Evolutionary conservation across 2,113 vertebrate species (phyloP).

Genomic region (Gymnorhina tibicen): DNA sequence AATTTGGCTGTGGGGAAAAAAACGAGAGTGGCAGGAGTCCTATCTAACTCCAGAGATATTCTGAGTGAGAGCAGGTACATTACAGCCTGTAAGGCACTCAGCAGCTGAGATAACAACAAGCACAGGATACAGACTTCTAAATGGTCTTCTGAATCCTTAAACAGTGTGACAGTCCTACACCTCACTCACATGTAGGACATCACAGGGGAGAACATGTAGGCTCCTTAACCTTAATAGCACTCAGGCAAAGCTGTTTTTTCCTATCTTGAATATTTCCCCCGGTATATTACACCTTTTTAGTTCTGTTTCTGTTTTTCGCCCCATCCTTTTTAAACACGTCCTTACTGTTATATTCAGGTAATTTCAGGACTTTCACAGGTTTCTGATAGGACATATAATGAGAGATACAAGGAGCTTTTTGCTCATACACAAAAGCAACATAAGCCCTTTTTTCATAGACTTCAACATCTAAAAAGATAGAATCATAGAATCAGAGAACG

Average conservation of each 20-base stretch:
- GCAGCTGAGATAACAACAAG: rapidly evolving
- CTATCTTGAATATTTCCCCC: background rate
- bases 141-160: background rate
- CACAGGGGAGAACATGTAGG: background rate
- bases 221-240: background rate
- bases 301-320: background rate
- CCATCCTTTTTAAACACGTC: background rate
- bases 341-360: background rate
- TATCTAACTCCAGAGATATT: background rate
- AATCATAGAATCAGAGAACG: background rate
- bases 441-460: background rate
- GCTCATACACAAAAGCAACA: background rate
- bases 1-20: background rate
- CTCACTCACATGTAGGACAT: background rate
- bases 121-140: background rate
- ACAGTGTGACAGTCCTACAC: background rate
- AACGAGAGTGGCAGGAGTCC: background rate
- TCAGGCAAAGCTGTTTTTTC: background rate
- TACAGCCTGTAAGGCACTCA: background rate
- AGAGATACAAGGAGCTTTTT: background rate
- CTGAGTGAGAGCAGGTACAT: background rate
- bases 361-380: background rate
- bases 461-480: background rate
- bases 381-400: background rate
- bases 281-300: rapidly evolving